A percentile compares a stretch with the other conserved stretches of the same genome.
Conservation (phyloP, 2,113 vertebrate genomes). For the Tragelaphus strepsiceros region DNA sequence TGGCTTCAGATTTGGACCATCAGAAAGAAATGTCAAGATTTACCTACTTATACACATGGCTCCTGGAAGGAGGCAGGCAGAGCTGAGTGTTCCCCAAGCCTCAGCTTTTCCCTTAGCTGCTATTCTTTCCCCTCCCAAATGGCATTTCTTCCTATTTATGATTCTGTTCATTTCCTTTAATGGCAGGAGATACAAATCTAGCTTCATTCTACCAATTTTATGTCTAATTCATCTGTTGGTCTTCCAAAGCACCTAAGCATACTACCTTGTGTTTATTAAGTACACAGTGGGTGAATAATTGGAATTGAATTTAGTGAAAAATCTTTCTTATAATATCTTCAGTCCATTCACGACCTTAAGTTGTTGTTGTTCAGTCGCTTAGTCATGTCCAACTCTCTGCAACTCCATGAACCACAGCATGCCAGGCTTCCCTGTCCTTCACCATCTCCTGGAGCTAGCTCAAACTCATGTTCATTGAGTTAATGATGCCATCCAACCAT, state of each 20-base stretch:
- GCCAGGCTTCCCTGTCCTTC: background rate
- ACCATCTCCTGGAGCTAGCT: background rate
- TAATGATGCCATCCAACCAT: background rate
- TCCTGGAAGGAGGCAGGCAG: background rate
- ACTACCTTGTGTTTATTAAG: background rate
- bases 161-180: conserved; percentile 34
- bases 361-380: background rate
- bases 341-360: background rate
- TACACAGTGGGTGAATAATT: background rate
- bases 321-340: background rate
- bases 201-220: conserved; percentile 6
- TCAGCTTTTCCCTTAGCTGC: background rate
- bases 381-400: background rate
- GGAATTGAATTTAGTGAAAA: conserved; percentile 17
- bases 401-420: background rate
- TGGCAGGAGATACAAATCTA: conserved; percentile 19
- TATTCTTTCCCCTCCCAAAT: background rate
- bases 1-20: background rate
- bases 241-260: background rate
- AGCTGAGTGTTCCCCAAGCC: background rate
- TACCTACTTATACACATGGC: background rate
- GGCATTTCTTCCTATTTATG: background rate
- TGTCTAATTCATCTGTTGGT: background rate
- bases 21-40: background rate
- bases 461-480: background rate